Evolutionary conservation across 2,888 invertebrate genomes (phyloP).

Genomic region (Parasteatoda lunata): DNA sequence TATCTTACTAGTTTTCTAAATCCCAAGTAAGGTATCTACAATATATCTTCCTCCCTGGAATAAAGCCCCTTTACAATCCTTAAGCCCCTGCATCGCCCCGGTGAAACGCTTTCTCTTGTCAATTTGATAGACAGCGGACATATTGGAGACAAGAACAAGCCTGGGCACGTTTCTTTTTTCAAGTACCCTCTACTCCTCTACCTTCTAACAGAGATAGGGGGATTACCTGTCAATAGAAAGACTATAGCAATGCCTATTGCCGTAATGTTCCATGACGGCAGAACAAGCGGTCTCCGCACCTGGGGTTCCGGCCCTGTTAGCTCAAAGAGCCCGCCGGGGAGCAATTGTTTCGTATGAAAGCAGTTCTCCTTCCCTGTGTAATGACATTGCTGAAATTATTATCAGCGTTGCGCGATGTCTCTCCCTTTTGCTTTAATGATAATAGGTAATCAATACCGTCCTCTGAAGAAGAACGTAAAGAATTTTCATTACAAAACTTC

Average conservation of each 20-base stretch:
- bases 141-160: conserved; percentile 59
- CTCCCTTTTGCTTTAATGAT: conserved; percentile 7
- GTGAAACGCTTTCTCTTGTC: conserved; percentile 50
- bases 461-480: no score
- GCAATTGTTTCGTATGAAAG: conserved; percentile 42
- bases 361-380: conserved; percentile 5
- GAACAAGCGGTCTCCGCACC: conserved; percentile 54
- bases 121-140: conserved; percentile 67
- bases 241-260: conserved; percentile 48
- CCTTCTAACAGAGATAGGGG: conserved; percentile 22
- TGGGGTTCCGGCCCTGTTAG: conserved; percentile 54
- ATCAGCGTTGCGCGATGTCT: conserved; percentile 1
- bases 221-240: conserved; percentile 67
- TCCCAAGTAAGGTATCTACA: conserved; percentile 19
- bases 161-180: background rate
- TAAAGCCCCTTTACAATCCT: conserved; percentile 44
- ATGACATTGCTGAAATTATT: conserved; percentile 49
- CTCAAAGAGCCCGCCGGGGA: conserved; percentile 54
- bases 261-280: conserved; percentile 62
- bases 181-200: background rate
- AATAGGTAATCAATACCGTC: background rate
- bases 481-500: no score
- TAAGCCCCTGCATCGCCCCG: conserved; percentile 36
- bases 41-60: conserved; percentile 52
- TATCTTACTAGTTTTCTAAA: conserved; percentile 17